These are phyloP conservation scores for Scaptomyza montana DNA, from an alignment of 1,140 invertebrate genomes.

Conservation along the genomic window DNA sequence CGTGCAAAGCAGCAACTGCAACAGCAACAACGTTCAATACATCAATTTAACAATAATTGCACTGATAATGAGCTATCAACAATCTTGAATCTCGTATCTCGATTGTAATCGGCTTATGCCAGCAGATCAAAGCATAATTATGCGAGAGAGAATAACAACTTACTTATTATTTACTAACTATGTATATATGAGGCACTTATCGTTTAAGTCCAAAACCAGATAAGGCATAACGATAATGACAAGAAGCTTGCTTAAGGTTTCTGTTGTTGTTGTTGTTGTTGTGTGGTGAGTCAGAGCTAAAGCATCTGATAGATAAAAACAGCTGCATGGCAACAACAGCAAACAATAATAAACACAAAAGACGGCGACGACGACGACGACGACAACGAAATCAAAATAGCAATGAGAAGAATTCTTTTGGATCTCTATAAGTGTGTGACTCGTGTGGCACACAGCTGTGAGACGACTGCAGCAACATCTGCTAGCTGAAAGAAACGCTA, in stretches of 20 bases:
- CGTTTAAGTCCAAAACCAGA: constrained; percentile 6
- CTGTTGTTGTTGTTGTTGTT: neutral
- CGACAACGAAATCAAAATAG: constrained; percentile 67
- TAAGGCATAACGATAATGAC: constrained; percentile 44
- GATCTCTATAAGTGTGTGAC: neutral
- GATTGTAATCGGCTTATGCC: constrained; percentile 21
- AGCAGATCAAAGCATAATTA: constrained; percentile 3
- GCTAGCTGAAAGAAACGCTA: constrained; percentile 28
- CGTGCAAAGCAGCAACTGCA: constrained; percentile 14
- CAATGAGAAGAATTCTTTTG: constrained; percentile 71
- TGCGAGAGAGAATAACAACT: no score
- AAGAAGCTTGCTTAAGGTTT: constrained; percentile 8
- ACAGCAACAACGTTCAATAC: constrained; percentile 5
- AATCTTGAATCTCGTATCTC: constrained; percentile 8
- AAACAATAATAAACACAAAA: constrained; percentile 33
- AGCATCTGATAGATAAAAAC: constrained; percentile 76
- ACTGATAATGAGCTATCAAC: constrained; percentile 24
- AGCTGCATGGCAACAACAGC: constrained; percentile 66
- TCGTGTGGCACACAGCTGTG: constrained; percentile 19
- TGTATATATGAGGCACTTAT: constrained; percentile 18
- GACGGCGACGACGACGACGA: constrained; percentile 10
- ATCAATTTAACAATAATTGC: constrained; percentile 22
- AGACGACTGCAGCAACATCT: constrained; percentile 4
- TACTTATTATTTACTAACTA: neutral
- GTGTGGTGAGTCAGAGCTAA: constrained; percentile 52